phyloP scores from a whole-genome alignment of 2,797 vertebrate genomes.

The Argentina silus region DNA sequence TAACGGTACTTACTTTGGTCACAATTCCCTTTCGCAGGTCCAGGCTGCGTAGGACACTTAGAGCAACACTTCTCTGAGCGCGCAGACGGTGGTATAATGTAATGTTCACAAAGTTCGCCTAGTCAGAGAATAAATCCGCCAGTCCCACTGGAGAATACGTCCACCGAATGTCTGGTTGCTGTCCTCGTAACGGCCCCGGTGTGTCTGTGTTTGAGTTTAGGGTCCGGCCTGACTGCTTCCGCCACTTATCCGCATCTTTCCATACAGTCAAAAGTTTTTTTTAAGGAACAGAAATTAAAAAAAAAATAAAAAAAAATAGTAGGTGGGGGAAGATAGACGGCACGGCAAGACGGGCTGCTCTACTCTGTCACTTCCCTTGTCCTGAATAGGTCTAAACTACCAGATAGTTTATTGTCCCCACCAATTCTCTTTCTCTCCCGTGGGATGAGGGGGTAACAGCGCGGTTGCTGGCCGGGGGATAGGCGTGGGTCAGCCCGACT shows the following conservation, averaged over 20 bases:
- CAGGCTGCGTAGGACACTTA: background rate
- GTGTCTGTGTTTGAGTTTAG: slow-evolving; percentile 37
- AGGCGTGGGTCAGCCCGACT: slow-evolving; percentile 59
- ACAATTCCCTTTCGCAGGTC: background rate
- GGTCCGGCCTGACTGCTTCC: slow-evolving; percentile 45
- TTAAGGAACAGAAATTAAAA: background rate
- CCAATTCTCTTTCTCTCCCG: slow-evolving; percentile 16
- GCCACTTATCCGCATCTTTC: slow-evolving; percentile 59
- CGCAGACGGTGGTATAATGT: background rate
- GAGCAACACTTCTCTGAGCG: background rate
- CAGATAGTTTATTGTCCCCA: background rate
- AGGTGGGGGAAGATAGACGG: slow-evolving; percentile 2
- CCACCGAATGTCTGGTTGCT: slow-evolving; percentile 26
- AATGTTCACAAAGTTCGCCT: slow-evolving; percentile 4
- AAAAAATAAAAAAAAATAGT: background rate
- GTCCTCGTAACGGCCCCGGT: background rate
- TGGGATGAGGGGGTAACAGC: slow-evolving; percentile 36
- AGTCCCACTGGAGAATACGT: slow-evolving; percentile 23
- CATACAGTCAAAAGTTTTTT: slow-evolving; percentile 31
- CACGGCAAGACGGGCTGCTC: background rate
- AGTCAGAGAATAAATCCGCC: slow-evolving; percentile 7
- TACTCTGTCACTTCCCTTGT: background rate
- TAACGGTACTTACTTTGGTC: slow-evolving; percentile 69
- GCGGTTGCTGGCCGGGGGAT: slow-evolving; percentile 48
- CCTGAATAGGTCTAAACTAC: background rate